These are phyloP conservation scores for Plusia festucae DNA, from an alignment of 2,888 invertebrate genomes.

Conservation along the genomic window DNA sequence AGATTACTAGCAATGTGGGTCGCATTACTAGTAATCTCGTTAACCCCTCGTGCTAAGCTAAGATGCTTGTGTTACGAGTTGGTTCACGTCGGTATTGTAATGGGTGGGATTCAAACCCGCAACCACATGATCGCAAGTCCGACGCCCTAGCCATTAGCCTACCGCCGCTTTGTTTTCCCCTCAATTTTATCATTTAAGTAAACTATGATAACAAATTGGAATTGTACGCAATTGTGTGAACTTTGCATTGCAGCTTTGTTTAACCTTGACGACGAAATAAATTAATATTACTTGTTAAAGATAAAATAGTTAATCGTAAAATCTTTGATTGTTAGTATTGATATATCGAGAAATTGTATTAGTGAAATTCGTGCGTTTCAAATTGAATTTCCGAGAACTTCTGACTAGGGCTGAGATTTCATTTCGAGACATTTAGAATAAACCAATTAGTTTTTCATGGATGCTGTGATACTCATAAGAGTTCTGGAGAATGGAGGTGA, in stretches of 20 bases:
- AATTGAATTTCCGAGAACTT: not conserved
- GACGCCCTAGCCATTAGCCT: too few species aligned
- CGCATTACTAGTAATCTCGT: too few species aligned
- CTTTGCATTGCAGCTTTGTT: not conserved
- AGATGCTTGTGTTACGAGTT: too few species aligned
- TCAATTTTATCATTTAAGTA: conserved; percentile 9
- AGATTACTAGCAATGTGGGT: too few species aligned
- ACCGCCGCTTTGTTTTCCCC: conserved; percentile 9
- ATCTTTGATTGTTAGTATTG: not conserved
- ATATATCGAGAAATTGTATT: not conserved
- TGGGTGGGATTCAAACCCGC: too few species aligned
- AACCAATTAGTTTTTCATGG: too few species aligned
- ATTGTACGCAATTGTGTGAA: not conserved
- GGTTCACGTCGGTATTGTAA: too few species aligned
- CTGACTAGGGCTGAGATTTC: not conserved
- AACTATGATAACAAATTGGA: conserved; percentile 17
- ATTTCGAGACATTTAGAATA: too few species aligned
- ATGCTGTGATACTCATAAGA: too few species aligned
- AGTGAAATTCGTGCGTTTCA: not conserved
- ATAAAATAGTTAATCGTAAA: not conserved
- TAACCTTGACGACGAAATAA: not conserved
- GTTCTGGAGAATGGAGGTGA: too few species aligned
- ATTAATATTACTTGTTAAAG: conserved; percentile 1
- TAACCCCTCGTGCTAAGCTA: too few species aligned
- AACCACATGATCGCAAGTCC: too few species aligned